A percentile compares a stretch with the other conserved stretches of the same genome.
Conservation (phyloP, 2,797 vertebrate species). For the Eulemur mongoz region DNA sequence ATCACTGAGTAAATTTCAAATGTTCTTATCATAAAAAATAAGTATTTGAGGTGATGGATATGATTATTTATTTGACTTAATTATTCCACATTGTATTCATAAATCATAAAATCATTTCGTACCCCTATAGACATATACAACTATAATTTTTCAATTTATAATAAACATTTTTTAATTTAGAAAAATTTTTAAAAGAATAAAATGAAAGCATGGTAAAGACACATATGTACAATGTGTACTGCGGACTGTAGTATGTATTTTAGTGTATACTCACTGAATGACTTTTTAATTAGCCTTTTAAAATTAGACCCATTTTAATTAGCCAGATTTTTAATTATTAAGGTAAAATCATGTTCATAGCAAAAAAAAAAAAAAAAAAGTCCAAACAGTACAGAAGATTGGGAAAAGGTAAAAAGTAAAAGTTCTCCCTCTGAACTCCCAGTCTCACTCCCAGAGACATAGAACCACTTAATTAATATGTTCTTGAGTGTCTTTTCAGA, state of each 20-base stretch:
- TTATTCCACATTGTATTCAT: not conserved
- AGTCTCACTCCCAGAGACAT: not conserved
- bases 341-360: not conserved
- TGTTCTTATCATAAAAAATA: not conserved
- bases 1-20: not conserved
- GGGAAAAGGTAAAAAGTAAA: not conserved
- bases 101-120: not conserved
- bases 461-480: not conserved
- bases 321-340: slow-evolving; percentile 16
- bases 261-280: not conserved
- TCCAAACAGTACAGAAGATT: not conserved
- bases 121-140: not conserved
- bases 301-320: not conserved
- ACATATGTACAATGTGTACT: not conserved
- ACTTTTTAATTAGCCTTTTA: not conserved
- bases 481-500: not conserved
- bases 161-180: not conserved
- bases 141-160: not conserved
- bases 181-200: not conserved
- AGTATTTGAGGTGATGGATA: not conserved
- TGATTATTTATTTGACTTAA: not conserved
- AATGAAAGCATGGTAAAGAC: not conserved
- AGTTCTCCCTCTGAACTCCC: not conserved
- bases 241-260: not conserved
- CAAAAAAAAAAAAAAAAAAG: not conserved